Base-by-base conservation (phyloP, 2,113 vertebrate genomes). In the Cavia porcellus region DNA sequence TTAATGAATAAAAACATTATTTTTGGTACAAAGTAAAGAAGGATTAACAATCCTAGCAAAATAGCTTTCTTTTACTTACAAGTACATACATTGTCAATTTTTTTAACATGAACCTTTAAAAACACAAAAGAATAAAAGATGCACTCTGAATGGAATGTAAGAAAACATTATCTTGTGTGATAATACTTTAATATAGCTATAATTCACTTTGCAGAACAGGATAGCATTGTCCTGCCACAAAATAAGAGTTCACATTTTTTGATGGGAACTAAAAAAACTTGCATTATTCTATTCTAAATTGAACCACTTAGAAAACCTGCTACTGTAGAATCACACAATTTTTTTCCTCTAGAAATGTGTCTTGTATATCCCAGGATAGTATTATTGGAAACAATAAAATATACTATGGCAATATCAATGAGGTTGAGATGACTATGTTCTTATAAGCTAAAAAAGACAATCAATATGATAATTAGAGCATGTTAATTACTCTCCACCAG, bases 401-500 rank as follows among this genome's bases (percentile, higher is more conserved):
- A 50, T 97, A 97, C 88, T 98, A 83, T 97, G 98, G 96, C 98
- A 98, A 98, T 97, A 99, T 98, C 98, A 98, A 96, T 0, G 3
- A 98, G 95, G 89, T 77, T 98, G 98, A 98, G 98, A 98, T 97
- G 93, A 97, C 97, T 98, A 84, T 98, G 98, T 98, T 97, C 98
- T 98, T 95, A 96, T 97, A 98, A 98, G 92, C 96, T 98, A 98
- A 98, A 98, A 98, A 98, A 98, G 98, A 98, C 97, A 98, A 99
- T 98, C 98, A 98, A 96, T 98, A 97, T 98, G 96, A 98, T 98
- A 99, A 99, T 99, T 98, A 98, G 92, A 98, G 96, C 96, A 97
- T 98, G 98, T 98, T 99, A 99, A 99, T 99, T 99, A 99, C 98
- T 98, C 98, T 98, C 97, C 92, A 98, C 92, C 95, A 98, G 97